Evolutionary conservation across 2,888 invertebrate species (phyloP).

Genomic region (Acanthoscelides obtectus): DNA sequence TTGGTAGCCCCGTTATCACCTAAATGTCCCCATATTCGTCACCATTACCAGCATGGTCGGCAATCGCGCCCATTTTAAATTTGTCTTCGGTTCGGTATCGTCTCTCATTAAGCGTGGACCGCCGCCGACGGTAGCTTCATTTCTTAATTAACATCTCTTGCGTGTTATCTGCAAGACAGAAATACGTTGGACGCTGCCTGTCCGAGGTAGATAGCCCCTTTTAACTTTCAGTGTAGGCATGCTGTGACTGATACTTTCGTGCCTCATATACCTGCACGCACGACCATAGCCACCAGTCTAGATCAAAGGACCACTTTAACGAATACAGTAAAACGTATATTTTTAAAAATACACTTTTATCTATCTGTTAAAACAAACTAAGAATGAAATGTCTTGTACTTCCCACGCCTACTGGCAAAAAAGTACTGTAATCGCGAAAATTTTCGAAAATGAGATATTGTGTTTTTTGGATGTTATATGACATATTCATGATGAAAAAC

Average conservation of each 20-base stretch:
- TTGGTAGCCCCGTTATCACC: neutral
- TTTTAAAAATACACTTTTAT: too few species aligned
- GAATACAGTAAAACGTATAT: too few species aligned
- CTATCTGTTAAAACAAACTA: too few species aligned
- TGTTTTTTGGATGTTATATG: too few species aligned
- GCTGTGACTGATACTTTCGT: neutral
- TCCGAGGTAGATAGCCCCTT: slow-evolving; percentile 41
- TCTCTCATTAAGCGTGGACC: slow-evolving; percentile 35
- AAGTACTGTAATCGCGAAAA: too few species aligned
- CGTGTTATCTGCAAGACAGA: slow-evolving; percentile 40
- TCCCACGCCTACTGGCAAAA: too few species aligned
- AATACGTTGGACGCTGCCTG: slow-evolving; percentile 38
- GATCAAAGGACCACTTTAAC: too few species aligned
- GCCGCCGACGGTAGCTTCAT: slow-evolving; percentile 44
- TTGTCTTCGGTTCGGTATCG: slow-evolving; percentile 21
- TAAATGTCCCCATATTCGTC: neutral
- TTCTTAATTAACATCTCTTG: slow-evolving; percentile 47
- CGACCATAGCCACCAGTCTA: neutral
- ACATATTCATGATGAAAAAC: too few species aligned
- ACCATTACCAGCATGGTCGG: neutral
- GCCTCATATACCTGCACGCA: neutral
- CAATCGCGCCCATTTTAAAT: slow-evolving; percentile 23
- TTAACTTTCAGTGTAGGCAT: slow-evolving; percentile 22
- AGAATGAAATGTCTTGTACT: too few species aligned
- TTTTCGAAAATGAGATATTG: too few species aligned